Conservation (phyloP, 1,140 invertebrate species). For the Thaumetopoea pityocampa region DNA sequence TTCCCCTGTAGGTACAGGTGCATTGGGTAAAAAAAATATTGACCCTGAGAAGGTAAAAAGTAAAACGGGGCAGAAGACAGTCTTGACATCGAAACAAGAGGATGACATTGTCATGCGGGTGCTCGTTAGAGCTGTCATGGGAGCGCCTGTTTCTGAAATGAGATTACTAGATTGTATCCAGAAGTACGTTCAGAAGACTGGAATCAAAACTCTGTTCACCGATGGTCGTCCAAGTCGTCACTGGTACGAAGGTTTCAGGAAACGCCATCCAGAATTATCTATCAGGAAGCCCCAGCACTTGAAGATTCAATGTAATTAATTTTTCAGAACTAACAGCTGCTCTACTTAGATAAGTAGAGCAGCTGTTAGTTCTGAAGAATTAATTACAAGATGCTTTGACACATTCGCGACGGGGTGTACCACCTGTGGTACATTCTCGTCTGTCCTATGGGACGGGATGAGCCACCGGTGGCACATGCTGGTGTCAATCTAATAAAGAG, state of each 20-base stretch:
- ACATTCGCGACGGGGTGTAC: too few relatives aligned
- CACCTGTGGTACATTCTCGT: too few relatives aligned
- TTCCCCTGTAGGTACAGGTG: neutral
- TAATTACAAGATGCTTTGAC: too few relatives aligned
- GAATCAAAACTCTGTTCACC: neutral
- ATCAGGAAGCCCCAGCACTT: neutral
- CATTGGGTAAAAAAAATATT: neutral
- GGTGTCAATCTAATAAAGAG: too few relatives aligned
- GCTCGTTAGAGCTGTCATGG: neutral
- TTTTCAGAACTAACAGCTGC: too few relatives aligned
- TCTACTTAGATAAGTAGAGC: too few relatives aligned
- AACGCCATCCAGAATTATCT: neutral
- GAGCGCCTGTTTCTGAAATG: neutral
- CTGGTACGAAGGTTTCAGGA: neutral
- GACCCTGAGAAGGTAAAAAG: neutral
- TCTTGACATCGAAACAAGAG: neutral
- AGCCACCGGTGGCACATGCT: too few relatives aligned
- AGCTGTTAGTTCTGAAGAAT: too few relatives aligned
- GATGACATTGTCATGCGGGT: neutral
- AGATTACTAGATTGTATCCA: neutral
- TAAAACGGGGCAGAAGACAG: neutral
- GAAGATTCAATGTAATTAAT: too few relatives aligned
- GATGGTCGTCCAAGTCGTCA: constrained; percentile 1
- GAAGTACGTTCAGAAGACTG: neutral
- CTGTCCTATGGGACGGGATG: too few relatives aligned